Base-by-base conservation (phyloP, 1,140 invertebrate species). In the Magallana angulata region DNA sequence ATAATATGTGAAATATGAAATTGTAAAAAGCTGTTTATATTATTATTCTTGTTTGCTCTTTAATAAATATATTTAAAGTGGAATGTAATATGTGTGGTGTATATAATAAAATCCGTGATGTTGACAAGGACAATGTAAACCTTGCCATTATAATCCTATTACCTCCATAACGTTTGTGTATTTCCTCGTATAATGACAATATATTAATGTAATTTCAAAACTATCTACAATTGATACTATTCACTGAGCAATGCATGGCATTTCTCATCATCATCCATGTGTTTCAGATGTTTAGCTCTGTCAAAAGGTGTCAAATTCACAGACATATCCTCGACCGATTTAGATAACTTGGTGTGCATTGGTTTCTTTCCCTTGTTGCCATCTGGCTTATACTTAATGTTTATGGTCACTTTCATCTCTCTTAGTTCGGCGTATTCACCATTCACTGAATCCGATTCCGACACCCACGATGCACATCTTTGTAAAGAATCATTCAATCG, bases 361-460 rank as follows among this genome's bases (percentile, higher is more conserved):
- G 81, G 14, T 18, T 24, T 82, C 11, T 5, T 82, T 30, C 18
- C 36, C 4, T 56, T 30, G n/a, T 57, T 58, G 14, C 7, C 62
- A 59, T 56, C 68, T 4, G 87, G 36, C 62, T 88, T 88, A 57
- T 88, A 88, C 71, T 62, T 68, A 11, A 88, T 88, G 57, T 88
- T 83, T 30, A 88, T 88, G 0, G 87, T 88, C 7, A 88, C 87
- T 81, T 88, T 88, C 87, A 88, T 88, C 76, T 88, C 87, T 11
- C 84, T 82, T 80, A 84, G n/a, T 85, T 83, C 87, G 56, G 71
- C 68, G 11, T 57, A 85, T 80, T 85, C 83, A 30, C 60, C 83
- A 7, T 24, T 16, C 14, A 84, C 82, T 1, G 57, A 57, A 8
- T 82, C 24, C 62, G 83, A 59, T 16, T 85, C 24, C 16, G 64